Evolutionary conservation across 1,140 invertebrate species (phyloP), one percentile per base, ranked within the genome.

Genomic region (Tigriopus japonicus): DNA sequence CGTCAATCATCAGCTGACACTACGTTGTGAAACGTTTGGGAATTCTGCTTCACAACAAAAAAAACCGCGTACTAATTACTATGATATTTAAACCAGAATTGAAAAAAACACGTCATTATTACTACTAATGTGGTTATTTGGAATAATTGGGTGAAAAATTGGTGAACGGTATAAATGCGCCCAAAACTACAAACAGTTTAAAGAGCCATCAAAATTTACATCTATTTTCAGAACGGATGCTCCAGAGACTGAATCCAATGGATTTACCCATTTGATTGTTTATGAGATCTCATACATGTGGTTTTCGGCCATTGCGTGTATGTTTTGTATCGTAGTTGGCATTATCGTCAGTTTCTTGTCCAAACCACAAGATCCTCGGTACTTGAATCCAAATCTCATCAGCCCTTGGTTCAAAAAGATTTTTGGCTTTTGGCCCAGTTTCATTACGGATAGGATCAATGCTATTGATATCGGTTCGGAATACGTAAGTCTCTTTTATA

Each of bases 301-400:
- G 67, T 81, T 84, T 56, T 81, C 82, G n/a, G 78, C 78, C 24
- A 79, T 87, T n/a, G 86, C 84, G 1, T 82, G 79, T 52, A 62
- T 79, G 0, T 71, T 80, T 0, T 86, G 86, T 0, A 71, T 88
- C 24, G 62, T 85, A 2, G 70, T 84, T 13, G 87, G 87, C 1
- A 68, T 85, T 28, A 35, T 80, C 0, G 78, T 86, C 1, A 87
- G 85, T 51, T 72, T 81, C 1, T 63, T 81, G 0, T 85, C 85
- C 6, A 80, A 80, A 1, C 65, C 70, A 7, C 71, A 77, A 62
- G 71, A 81, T 70, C 71, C 76, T 0, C 66, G 70, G 0, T 72
- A 75, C 14, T 63, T 82, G 1, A 72, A 81, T 64, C 69, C 71
- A 0, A 51, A 54, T 43, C 60, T 51, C 14, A 42, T 66, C 40